These are phyloP conservation scores for Andrena marginata DNA, from an alignment of 2,888 invertebrate genomes.

Conservation along the genomic window DNA sequence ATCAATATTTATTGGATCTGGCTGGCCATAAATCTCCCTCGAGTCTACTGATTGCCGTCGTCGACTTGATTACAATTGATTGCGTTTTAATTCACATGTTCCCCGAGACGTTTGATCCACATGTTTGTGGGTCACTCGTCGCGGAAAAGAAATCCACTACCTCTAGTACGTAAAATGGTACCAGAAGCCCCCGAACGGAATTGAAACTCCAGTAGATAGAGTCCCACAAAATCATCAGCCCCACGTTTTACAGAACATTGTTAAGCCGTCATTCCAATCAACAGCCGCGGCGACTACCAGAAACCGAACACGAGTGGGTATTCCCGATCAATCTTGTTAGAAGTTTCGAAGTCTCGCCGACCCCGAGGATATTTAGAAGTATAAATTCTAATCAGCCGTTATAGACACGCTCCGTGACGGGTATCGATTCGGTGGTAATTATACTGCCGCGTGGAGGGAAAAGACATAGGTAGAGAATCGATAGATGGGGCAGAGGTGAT, in stretches of 20 bases:
- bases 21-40: slow-evolving; percentile 30
- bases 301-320: slow-evolving; percentile 22
- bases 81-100: not conserved
- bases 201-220: not conserved
- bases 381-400: slow-evolving; percentile 25
- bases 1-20: slow-evolving; percentile 32
- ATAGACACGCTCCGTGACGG: slow-evolving; percentile 33
- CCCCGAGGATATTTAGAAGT: slow-evolving; percentile 2
- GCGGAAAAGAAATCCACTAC: not conserved
- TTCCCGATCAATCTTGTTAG: slow-evolving; percentile 21
- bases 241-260: not conserved
- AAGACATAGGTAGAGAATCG: not conserved
- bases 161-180: not conserved
- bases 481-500: slow-evolving; percentile 17
- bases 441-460: not conserved
- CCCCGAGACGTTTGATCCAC: not conserved
- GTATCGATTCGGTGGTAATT: slow-evolving; percentile 51
- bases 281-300: slow-evolving; percentile 7
- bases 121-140: not conserved
- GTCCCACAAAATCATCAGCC: not conserved
- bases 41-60: not conserved
- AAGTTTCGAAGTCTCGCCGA: slow-evolving; percentile 26
- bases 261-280: slow-evolving; percentile 19
- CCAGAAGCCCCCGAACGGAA: not conserved
- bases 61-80: not conserved